Base-by-base conservation (phyloP, 2,113 vertebrate genomes). In the Caranx melampygus region DNA sequence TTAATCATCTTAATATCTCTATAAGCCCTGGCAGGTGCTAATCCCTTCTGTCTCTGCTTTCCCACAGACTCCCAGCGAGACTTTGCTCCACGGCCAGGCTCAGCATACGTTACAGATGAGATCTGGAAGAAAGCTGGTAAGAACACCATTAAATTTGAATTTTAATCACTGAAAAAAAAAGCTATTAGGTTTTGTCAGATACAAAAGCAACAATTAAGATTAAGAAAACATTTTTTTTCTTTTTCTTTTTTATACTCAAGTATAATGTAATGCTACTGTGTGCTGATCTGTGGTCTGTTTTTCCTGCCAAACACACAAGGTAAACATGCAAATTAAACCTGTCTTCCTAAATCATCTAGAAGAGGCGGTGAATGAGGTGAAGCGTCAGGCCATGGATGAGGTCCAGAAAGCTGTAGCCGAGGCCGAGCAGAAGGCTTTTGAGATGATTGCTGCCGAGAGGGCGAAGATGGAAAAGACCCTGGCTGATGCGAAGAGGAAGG, bases 41-140 rank as follows among this genome's bases (percentile, higher is more conserved):
- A 92, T 82, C 69, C 78, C 74, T 69, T 83, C 72, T 84, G 67
- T 85, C 75, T 88, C 42, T 87, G 34, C 35, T 80, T 75, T 55
- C 70, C 80, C 10, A 3, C 95, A 99, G 98, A 99, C 86, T 95
- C 96, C 5, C 95, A 97, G 92, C 93, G 97, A 15, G 98, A 99
- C 78, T 97, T 98, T 87, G 94, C 84, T 78, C 94, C 94, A 59
- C 94, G 97, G 89, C 93, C 96, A n/a, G 96, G 96, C 73, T 91
- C 98, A 0, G 96, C 96, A 81, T 99, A 98, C 18, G 97, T 99
- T 83, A 97, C 98, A 9, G 98, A 99, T 85, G 98, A 99, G 91
- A 99, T 99, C 47, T 99, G 98, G 98, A 98, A 97, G 81, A 99
- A 99, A 95, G 98, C 98, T 84, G 98, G 98, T 99, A 92, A 94